These are phyloP conservation scores for Lycorma delicatula DNA, from an alignment of 1,140 invertebrate genomes.

Conservation along the genomic window DNA sequence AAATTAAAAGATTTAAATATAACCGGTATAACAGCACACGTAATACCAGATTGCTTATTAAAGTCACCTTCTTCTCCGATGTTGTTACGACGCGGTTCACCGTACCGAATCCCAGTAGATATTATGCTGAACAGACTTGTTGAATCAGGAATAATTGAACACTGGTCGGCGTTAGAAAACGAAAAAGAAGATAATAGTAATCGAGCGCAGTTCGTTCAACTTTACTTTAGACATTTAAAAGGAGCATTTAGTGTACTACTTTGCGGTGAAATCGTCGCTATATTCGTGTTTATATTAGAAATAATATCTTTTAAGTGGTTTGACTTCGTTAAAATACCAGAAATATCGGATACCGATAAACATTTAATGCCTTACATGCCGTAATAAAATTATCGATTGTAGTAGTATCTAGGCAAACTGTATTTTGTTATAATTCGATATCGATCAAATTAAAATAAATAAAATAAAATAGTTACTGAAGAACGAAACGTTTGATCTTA, in stretches of 20 bases:
- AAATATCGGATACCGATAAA: no score
- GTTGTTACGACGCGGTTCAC: conserved; percentile 24
- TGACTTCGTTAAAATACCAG: no score
- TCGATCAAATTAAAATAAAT: no score
- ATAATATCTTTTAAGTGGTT: background rate
- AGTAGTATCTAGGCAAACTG: no score
- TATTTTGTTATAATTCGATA: no score
- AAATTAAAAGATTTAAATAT: conserved; percentile 13
- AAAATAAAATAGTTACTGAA: no score
- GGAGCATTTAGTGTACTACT: background rate
- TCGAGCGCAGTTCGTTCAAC: background rate
- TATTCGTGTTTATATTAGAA: background rate
- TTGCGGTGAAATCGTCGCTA: background rate
- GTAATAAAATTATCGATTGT: no score
- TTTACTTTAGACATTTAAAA: background rate
- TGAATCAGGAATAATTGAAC: conserved; percentile 22
- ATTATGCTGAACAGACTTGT: conserved; percentile 19
- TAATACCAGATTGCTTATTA: conserved; percentile 22
- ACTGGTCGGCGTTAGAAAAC: background rate
- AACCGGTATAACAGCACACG: conserved; percentile 13
- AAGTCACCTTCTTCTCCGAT: conserved; percentile 24
- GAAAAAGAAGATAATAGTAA: background rate
- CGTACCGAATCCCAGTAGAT: conserved; percentile 21
- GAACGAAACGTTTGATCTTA: no score
- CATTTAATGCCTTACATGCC: no score